phyloP scores from a whole-genome alignment of 2,113 vertebrate species.

The Baryphthengus martii region DNA sequence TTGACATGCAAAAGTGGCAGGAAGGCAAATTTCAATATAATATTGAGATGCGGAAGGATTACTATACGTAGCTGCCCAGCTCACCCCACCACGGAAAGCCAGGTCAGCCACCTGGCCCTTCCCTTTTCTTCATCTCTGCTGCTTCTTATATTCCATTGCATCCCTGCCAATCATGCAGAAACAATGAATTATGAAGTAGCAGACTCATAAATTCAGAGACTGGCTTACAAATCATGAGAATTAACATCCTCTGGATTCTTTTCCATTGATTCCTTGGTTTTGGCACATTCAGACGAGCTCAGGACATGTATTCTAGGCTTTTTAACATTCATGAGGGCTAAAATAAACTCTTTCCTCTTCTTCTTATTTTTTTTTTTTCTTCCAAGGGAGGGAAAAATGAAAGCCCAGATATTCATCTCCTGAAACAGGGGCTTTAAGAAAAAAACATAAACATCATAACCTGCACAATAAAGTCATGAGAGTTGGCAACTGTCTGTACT shows the following conservation, averaged over 20 bases:
- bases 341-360: background rate
- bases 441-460: background rate
- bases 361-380: too few relatives aligned
- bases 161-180: background rate
- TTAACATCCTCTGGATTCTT: background rate
- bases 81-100: background rate
- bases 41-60: background rate
- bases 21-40: background rate
- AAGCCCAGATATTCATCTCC: background rate
- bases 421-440: background rate
- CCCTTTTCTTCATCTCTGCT: background rate
- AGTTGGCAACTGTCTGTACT: background rate
- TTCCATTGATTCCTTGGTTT: background rate
- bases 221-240: background rate
- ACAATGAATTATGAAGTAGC: background rate
- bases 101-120: background rate
- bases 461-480: background rate
- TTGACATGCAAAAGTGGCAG: background rate
- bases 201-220: background rate
- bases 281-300: background rate
- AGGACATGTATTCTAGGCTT: background rate
- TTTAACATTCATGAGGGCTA: background rate
- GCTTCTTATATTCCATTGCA: conserved; percentile 11
- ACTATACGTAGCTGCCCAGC: background rate
- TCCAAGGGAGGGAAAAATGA: background rate